phyloP scores from a whole-genome alignment of 2,888 invertebrate species.

The Criorhina ranunculi region DNA sequence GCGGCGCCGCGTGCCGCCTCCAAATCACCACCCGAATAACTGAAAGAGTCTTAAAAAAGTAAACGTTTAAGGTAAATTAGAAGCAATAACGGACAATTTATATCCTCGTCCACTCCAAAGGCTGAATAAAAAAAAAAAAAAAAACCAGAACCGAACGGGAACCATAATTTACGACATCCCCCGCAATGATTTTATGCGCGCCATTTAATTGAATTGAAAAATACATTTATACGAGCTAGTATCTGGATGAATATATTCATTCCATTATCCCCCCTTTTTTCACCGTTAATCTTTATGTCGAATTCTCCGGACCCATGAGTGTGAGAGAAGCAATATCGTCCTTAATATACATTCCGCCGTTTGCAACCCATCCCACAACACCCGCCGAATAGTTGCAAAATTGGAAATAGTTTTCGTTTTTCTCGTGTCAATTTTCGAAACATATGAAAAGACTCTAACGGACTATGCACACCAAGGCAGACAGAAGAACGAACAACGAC shows the following conservation, averaged over 20 bases:
- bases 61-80: constrained; percentile 64
- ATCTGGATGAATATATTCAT: constrained; percentile 61
- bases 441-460: constrained; percentile 54
- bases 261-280: constrained; percentile 59
- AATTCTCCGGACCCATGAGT: constrained; percentile 26
- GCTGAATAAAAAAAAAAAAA: constrained; percentile 8
- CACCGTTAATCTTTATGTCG: constrained; percentile 72
- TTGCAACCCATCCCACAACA: background rate
- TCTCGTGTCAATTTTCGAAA: constrained; percentile 61
- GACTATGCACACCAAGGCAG: constrained; percentile 13
- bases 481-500: constrained; percentile 28
- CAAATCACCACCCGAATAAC: constrained; percentile 39
- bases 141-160: constrained; percentile 12
- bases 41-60: constrained; percentile 21
- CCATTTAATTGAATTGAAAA: constrained; percentile 75
- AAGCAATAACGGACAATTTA: constrained; percentile 71
- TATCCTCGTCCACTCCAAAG: constrained; percentile 8
- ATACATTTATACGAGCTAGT: constrained; percentile 60
- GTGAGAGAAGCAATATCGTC: constrained; percentile 56
- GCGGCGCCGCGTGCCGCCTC: constrained; percentile 8
- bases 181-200: constrained; percentile 67
- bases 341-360: constrained; percentile 65
- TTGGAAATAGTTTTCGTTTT: constrained; percentile 68
- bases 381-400: constrained; percentile 64
- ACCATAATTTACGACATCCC: constrained; percentile 69